Percentiles rank a stretch among this genome's conserved stretches.
phyloP scores from a whole-genome alignment of 2,113 vertebrate species.

The Heterotilapia buettikoferi region DNA sequence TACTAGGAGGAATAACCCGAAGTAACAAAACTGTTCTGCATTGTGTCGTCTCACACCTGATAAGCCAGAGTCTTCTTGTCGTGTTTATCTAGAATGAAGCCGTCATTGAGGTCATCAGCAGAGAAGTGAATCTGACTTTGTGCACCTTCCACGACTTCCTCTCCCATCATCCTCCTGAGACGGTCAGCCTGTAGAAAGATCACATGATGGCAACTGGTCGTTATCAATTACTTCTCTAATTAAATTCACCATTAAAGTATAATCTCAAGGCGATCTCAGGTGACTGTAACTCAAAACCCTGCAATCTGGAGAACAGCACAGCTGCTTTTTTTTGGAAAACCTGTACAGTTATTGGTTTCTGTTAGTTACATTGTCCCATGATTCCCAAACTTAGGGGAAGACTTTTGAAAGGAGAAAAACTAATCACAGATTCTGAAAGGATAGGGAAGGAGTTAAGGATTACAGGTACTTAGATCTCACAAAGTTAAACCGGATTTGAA shows the following conservation, averaged over 20 bases:
- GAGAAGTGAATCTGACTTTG: slow-evolving; percentile 75
- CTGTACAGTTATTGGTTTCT: neutral
- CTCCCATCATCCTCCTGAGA: slow-evolving; percentile 86
- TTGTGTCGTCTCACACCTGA: slow-evolving; percentile 60
- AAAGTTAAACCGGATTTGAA: neutral
- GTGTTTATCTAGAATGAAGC: slow-evolving; percentile 84
- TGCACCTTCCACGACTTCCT: slow-evolving; percentile 33
- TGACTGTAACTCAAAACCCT: neutral
- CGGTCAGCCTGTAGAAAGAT: slow-evolving; percentile 78
- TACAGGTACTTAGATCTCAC: neutral
- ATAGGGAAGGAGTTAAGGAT: neutral
- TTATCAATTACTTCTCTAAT: neutral
- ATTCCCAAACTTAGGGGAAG: neutral
- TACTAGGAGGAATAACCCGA: neutral
- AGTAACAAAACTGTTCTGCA: neutral
- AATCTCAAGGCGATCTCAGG: neutral
- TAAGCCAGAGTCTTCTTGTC: slow-evolving; percentile 82
- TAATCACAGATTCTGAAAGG: neutral
- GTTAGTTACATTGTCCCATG: neutral
- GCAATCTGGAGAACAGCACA: neutral
- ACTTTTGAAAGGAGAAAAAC: neutral
- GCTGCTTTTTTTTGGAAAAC: rapidly evolving
- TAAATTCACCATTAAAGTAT: neutral
- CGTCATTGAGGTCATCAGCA: slow-evolving; percentile 89
- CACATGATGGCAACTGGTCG: neutral